phyloP scores from a whole-genome alignment of 2,888 invertebrate species.

The Leucoptera coffeella region DNA sequence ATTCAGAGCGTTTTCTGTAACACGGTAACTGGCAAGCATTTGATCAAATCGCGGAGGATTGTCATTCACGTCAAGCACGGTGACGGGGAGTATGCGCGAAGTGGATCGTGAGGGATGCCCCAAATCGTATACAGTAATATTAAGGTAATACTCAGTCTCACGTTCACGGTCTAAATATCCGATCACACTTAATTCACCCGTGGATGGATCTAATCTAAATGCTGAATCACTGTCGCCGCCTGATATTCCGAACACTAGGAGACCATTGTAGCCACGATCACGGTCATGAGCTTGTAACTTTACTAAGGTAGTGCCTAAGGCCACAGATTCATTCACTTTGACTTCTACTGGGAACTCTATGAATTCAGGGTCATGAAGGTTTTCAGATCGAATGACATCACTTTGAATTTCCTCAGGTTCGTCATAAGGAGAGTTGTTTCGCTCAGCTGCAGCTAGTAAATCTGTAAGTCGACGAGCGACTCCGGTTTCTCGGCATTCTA shows the following conservation, averaged over 20 bases:
- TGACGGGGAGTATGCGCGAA: constrained; percentile 70
- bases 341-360: constrained; percentile 75
- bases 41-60: constrained; percentile 85
- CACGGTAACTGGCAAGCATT: constrained; percentile 71
- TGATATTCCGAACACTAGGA: constrained; percentile 80
- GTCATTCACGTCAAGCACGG: constrained; percentile 84
- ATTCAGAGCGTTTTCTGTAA: constrained; percentile 79
- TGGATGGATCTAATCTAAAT: constrained; percentile 80
- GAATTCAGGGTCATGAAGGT: constrained; percentile 83
- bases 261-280: constrained; percentile 88
- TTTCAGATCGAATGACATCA: constrained; percentile 79
- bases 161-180: constrained; percentile 86
- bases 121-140: constrained; percentile 81
- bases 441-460: constrained; percentile 72
- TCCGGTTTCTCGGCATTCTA: constrained; percentile 81
- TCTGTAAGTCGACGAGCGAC: constrained; percentile 75
- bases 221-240: constrained; percentile 80
- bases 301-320: constrained; percentile 68
- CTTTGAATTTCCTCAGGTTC: constrained; percentile 61
- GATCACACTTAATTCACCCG: constrained; percentile 79
- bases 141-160: constrained; percentile 74
- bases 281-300: constrained; percentile 72
- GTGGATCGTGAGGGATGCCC: constrained; percentile 76
- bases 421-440: constrained; percentile 64
- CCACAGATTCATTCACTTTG: constrained; percentile 78